Evolutionary conservation across 2,888 invertebrate genomes (phyloP), one percentile per base, ranked within the genome.

Genomic region (Eilema sororculum): DNA sequence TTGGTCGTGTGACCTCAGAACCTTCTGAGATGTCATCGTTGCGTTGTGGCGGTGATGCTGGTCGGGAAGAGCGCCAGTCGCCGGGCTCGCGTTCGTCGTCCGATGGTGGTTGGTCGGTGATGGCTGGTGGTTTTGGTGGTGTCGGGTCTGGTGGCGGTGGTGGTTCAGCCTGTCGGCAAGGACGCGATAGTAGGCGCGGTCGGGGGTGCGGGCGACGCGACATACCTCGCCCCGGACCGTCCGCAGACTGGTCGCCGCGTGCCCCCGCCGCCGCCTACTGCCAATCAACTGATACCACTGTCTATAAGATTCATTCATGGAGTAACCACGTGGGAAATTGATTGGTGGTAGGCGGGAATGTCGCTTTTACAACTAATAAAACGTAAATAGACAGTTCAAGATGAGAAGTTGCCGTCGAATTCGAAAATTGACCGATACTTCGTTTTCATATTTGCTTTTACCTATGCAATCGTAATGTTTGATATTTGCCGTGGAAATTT

Each of bases 41-140:
- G 77, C 94, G 89, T 70, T 92, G 93, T 63, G 94, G 93, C 1
- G 94, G 94, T 0, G 94, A 91, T 0, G 93, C 81, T 0, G 94
- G 94, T 0, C 94, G 89, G 20, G 95, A 95, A 1, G 94, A 86
- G 1, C 93, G 89, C 95, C 95, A 95, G 84, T 96, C 95, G 57
- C 96, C 96, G 60, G 96, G 94, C 68, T 94, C 96, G 75, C 95
- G 89, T 89, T 96, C 92, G 85, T 95, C 96, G 89, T 96, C 96
- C 12, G 94, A 93, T 0, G 89, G 90, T 79, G 93, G 88, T 63
- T 91, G 88, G 8, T 94, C 95, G 79, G 33, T 63, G 65, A 69
- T 68, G 52, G 68, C 58, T 16, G 93, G 92, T 79, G 88, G 95
- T 72, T 90, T 88, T 68, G 87, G 88, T 59, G 91, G 92, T 78